Conservation (phyloP, 2,113 vertebrate genomes). For the Pelecanoides urinatrix region DNA sequence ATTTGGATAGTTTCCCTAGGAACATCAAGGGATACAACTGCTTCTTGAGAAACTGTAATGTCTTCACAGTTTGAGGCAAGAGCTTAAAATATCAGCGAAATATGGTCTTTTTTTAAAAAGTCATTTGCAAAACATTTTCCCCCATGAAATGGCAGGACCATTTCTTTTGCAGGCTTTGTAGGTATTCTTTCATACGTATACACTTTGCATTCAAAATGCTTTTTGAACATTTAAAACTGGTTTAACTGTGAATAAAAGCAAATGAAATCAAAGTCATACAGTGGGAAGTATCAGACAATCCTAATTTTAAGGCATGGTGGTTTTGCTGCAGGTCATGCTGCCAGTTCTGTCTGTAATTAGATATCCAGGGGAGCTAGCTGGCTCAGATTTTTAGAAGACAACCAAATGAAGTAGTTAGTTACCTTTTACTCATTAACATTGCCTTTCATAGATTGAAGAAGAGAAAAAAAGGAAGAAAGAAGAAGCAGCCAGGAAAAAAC, state of each 20-base stretch:
- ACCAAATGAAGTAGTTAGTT: not conserved
- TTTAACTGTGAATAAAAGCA: constrained; percentile 1
- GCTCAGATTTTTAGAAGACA: not conserved
- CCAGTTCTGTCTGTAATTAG: not conserved
- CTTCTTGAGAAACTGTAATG: not conserved
- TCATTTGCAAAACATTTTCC: not conserved
- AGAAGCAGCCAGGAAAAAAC: constrained; percentile 86
- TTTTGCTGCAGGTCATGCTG: constrained; percentile 13
- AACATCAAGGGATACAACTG: constrained; percentile 5
- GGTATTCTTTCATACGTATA: not conserved
- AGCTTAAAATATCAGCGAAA: constrained; percentile 27
- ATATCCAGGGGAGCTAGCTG: not conserved
- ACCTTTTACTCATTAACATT: constrained; percentile 5
- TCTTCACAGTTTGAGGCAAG: not conserved
- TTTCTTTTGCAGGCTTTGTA: not conserved
- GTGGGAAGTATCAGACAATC: not conserved
- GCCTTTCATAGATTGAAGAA: constrained; percentile 82
- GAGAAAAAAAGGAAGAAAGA: constrained; percentile 91
- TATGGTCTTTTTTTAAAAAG: not conserved
- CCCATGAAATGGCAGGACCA: not conserved
- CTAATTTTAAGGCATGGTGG: not conserved
- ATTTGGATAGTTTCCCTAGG: constrained; percentile 19
- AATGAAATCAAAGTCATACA: not conserved
- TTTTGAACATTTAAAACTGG: not conserved
- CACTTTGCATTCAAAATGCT: not conserved